These are phyloP conservation scores for Ptychochromis oligacanthus DNA, from an alignment of 2,113 vertebrate genomes.

Conservation along the genomic window DNA sequence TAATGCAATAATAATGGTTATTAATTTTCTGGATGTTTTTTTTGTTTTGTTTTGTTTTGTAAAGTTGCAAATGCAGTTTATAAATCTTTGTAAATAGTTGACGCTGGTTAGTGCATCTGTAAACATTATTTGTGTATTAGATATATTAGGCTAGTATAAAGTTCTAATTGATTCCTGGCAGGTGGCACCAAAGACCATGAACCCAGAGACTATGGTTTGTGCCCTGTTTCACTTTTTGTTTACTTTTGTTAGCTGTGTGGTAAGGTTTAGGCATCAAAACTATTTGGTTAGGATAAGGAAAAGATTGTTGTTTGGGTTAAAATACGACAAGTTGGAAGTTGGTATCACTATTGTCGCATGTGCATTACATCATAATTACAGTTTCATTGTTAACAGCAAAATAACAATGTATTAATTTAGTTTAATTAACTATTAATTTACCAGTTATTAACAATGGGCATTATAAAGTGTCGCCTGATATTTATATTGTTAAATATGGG, in stretches of 20 bases:
- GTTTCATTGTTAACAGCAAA: neutral
- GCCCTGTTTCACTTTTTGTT: neutral
- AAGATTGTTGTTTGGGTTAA: neutral
- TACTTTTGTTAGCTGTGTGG: neutral
- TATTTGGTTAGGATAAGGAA: neutral
- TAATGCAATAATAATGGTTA: neutral
- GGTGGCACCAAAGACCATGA: neutral
- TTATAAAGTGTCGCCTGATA: neutral
- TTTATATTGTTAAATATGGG: neutral
- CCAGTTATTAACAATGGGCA: neutral
- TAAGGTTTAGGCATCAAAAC: neutral
- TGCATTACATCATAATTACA: neutral
- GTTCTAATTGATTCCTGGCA: neutral
- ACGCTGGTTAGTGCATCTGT: neutral
- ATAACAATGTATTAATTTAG: neutral
- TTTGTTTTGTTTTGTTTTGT: neutral
- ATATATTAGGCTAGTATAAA: neutral
- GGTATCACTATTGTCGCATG: neutral
- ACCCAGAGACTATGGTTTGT: neutral
- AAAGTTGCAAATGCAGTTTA: neutral
- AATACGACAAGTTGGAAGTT: neutral
- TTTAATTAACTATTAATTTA: neutral
- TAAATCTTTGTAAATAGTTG: neutral
- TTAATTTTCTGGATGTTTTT: neutral
- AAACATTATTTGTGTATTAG: neutral